Base-by-base conservation (phyloP, 1,140 invertebrate genomes). In the Trissolcus basalis region DNA sequence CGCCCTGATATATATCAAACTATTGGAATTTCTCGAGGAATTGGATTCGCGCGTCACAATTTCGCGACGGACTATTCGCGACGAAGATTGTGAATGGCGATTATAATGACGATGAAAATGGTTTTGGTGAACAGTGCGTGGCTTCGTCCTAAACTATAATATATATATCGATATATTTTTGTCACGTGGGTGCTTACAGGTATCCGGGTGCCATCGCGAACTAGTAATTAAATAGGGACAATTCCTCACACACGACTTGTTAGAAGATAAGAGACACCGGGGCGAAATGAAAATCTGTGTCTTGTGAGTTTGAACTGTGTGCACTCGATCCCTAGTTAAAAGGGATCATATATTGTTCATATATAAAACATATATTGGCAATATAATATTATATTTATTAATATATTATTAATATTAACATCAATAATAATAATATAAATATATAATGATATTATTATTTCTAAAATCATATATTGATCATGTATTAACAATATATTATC, bases 21-120 rank as follows among this genome's bases (percentile, higher is more conserved):
- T 9, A 43, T 75, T 80, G 81, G 83, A 85, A 84, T 85, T 85
- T 83, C 61, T 82, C 60, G 73, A 84, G 84, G 84, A 85, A 85
- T 85, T 85, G 82, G 77, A 78, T 72, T 32, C 32, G 32, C 35
- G 9, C 1, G 9, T 39, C n/a, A 39, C n/a, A 39, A 39, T 10
- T 11, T 10, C 3, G n/a, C n/a, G n/a, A 44, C n/a, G 60, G 55
- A 36, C 35, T 49, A 53, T 4, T 9, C 43, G 13, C 35, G 39
- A 19, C 59, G 75, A 10, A 69, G 69, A 78, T 73, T 69, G 75
- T 78, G 69, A 72, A 33, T 78, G 65, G 58, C 63, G 56, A 73
- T 67, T 59, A 45, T 51, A 16, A 50, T 49, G 63, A 53, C 45
- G 58, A 71, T 71, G 1, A 59, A 27, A 27, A 27, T 27, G 6